Conservation (phyloP, 1,140 invertebrate species). For the Dufourea novaeangliae region DNA sequence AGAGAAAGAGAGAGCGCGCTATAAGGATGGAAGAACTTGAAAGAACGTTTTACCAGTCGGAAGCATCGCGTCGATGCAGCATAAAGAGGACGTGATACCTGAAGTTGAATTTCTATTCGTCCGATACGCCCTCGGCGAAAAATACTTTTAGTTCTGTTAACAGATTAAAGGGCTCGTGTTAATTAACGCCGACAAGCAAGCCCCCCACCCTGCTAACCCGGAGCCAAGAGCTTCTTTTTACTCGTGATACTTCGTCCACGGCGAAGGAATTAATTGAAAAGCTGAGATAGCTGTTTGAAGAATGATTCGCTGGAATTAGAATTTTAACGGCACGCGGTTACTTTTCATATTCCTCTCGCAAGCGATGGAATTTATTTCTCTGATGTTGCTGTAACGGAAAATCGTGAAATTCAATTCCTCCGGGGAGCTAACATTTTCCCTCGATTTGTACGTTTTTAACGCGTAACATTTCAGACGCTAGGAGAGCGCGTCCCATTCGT, state of each 20-base stretch:
- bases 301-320: slow-evolving; percentile 16
- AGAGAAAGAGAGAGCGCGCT: not conserved
- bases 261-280: slow-evolving; percentile 12
- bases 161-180: slow-evolving; percentile 4
- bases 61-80: too few relatives aligned
- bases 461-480: too few relatives aligned
- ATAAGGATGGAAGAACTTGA: not conserved
- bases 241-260: not conserved
- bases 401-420: too few relatives aligned
- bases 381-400: too few relatives aligned
- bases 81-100: not conserved
- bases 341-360: not conserved
- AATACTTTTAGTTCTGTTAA: not conserved
- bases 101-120: not conserved
- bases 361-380: too few relatives aligned
- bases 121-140: not conserved
- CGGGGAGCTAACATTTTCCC: too few relatives aligned
- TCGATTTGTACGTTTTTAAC: too few relatives aligned
- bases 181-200: slow-evolving; percentile 29
- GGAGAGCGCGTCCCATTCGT: too few relatives aligned
- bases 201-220: too few relatives aligned
- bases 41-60: not conserved
- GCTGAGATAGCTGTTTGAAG: not conserved
- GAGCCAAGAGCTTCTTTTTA: not conserved
- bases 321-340: not conserved